Conservation (phyloP, 2,888 invertebrate genomes). For the Tetramorium bicarinatum region DNA sequence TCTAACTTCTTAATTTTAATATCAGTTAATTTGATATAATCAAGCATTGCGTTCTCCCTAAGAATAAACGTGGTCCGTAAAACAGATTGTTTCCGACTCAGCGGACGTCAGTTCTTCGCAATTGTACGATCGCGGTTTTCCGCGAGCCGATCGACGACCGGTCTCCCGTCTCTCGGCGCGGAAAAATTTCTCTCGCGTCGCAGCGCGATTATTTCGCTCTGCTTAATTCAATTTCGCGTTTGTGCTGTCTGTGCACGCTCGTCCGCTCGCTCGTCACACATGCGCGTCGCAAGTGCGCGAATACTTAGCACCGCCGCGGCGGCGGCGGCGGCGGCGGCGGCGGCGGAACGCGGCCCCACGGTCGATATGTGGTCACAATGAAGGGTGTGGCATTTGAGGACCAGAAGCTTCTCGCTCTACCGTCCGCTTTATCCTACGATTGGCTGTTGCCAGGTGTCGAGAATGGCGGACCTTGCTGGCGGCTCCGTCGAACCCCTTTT, state of each 20-base stretch:
- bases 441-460: slow-evolving; percentile 82
- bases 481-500: slow-evolving; percentile 60
- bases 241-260: slow-evolving; percentile 44
- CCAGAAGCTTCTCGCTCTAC: slow-evolving; percentile 78
- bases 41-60: background rate
- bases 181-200: slow-evolving; percentile 25
- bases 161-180: background rate
- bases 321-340: slow-evolving; percentile 61
- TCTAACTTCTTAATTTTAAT: background rate
- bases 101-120: too few species aligned
- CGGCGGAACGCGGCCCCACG: slow-evolving; percentile 71
- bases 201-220: slow-evolving; percentile 5
- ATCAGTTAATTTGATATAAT: slow-evolving; percentile 2
- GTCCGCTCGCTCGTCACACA: slow-evolving; percentile 47
- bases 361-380: slow-evolving; percentile 84
- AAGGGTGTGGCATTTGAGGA: slow-evolving; percentile 86
- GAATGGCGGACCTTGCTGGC: slow-evolving; percentile 80
- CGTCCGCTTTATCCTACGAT: slow-evolving; percentile 81
- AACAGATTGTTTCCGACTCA: background rate
- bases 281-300: slow-evolving; percentile 55
- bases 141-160: background rate
- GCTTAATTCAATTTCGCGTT: slow-evolving; percentile 40
- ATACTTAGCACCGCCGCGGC: slow-evolving; percentile 54
- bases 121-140: background rate
- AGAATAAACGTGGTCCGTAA: background rate